A percentile compares a stretch with the other conserved stretches of the same genome.
phyloP scores from a whole-genome alignment of 2,888 invertebrate species.

The Portevinia maculata region DNA sequence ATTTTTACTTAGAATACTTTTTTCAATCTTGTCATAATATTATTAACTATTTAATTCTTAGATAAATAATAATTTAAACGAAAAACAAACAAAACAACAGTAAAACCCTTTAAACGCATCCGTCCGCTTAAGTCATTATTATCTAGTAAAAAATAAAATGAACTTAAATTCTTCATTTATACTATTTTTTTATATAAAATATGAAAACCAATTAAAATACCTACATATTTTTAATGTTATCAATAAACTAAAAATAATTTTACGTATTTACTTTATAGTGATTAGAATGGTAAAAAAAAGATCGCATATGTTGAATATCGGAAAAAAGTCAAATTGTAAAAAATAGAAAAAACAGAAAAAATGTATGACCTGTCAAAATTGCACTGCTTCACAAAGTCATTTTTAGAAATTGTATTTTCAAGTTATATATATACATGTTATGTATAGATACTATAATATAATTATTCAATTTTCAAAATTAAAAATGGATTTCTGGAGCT shows the following conservation, averaged over 20 bases:
- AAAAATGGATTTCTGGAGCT: constrained; percentile 75
- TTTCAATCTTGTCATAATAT: constrained; percentile 76
- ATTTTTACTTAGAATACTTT: constrained; percentile 69
- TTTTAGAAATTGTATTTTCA: constrained; percentile 42
- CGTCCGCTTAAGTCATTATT: constrained; percentile 74
- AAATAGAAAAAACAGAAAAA: background rate
- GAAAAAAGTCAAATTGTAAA: constrained; percentile 50
- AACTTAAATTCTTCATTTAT: constrained; percentile 25
- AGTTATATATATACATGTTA: too few relatives aligned
- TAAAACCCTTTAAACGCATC: constrained; percentile 67
- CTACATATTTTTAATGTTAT: too few relatives aligned
- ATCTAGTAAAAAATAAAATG: constrained; percentile 48
- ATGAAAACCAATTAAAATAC: too few relatives aligned
- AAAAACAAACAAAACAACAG: constrained; percentile 23
- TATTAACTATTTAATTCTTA: constrained; percentile 75
- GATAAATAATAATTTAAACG: constrained; percentile 59
- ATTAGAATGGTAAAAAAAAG: constrained; percentile 17
- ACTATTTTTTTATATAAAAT: constrained; percentile 26
- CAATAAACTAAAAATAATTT: constrained; percentile 5
- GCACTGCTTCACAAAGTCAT: constrained; percentile 75
- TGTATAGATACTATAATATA: constrained; percentile 4
- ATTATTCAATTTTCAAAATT: constrained; percentile 29
- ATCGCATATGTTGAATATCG: constrained; percentile 47
- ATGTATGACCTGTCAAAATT: constrained; percentile 38
- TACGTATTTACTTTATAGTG: constrained; percentile 5